These are phyloP conservation scores for Ptilodon capucinus DNA, from an alignment of 2,888 invertebrate species.

Conservation along the genomic window DNA sequence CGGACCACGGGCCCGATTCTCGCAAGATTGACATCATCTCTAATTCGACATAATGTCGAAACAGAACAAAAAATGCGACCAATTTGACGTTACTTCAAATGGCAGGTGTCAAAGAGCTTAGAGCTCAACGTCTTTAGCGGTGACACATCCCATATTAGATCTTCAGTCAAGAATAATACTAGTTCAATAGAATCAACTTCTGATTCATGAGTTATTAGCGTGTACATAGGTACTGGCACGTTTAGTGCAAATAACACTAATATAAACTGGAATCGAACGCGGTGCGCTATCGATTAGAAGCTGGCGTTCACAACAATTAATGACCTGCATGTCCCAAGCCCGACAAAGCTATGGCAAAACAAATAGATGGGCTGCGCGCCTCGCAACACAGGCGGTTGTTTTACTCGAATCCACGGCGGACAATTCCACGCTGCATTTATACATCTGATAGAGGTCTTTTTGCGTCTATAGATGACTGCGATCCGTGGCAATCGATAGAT, in stretches of 20 bases:
- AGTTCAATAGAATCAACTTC: neutral
- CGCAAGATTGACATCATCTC: no score
- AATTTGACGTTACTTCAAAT: no score
- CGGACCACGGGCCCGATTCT: no score
- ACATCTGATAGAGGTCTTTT: neutral
- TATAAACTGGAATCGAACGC: conserved; percentile 82
- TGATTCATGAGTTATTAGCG: conserved; percentile 46
- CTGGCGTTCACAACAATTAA: conserved; percentile 81
- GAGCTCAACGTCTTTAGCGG: no score
- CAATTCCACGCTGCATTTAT: neutral
- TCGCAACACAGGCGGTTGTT: conserved; percentile 60
- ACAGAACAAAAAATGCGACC: no score
- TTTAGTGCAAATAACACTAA: conserved; percentile 80
- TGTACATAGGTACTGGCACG: conserved; percentile 44
- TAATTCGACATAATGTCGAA: no score
- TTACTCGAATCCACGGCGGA: conserved; percentile 21
- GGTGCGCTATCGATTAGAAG: conserved; percentile 80
- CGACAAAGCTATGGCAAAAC: conserved; percentile 82
- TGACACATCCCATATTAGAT: neutral
- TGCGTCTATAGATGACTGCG: neutral
- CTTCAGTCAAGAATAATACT: neutral
- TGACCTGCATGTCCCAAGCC: conserved; percentile 81
- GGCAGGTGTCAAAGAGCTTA: no score
- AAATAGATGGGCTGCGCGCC: conserved; percentile 77
- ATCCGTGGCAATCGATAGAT: neutral